Percentiles rank a stretch among this genome's conserved stretches.
These are phyloP conservation scores for Gastrophryne carolinensis DNA, from an alignment of 2,797 vertebrate species.

Conservation along the genomic window DNA sequence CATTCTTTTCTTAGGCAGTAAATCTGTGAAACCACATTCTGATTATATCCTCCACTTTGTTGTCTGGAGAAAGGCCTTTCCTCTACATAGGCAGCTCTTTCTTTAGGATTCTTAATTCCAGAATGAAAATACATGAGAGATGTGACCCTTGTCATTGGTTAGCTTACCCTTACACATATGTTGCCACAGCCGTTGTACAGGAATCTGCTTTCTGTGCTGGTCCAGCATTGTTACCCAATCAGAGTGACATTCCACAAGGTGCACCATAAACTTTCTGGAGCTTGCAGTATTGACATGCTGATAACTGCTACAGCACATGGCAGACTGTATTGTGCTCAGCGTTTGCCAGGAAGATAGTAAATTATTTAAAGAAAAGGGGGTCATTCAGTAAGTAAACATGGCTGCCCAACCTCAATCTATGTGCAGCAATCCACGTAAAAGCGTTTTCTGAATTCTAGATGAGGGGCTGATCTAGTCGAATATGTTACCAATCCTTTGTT, in stretches of 20 bases:
- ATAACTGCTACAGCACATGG: slow-evolving; percentile 15
- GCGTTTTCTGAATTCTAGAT: too few relatives aligned
- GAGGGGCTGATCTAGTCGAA: too few relatives aligned
- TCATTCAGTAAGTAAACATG: too few relatives aligned
- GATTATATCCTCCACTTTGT: slow-evolving; percentile 29
- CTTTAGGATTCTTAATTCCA: slow-evolving; percentile 20
- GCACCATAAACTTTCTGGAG: background rate
- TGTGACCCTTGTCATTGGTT: slow-evolving; percentile 39
- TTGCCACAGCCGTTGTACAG: background rate
- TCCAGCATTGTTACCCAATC: slow-evolving; percentile 14
- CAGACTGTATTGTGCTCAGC: background rate
- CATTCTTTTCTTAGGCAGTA: slow-evolving; percentile 36
- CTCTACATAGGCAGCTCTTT: slow-evolving; percentile 32
- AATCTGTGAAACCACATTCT: slow-evolving; percentile 50
- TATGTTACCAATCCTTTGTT: too few relatives aligned
- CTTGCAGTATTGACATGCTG: background rate
- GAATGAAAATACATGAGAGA: slow-evolving; percentile 40
- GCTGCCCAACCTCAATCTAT: too few relatives aligned
- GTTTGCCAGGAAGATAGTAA: background rate
- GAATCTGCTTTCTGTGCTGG: slow-evolving; percentile 10
- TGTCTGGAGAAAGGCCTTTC: slow-evolving; percentile 21
- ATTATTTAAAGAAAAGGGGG: too few relatives aligned
- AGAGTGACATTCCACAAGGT: background rate
- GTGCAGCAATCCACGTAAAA: too few relatives aligned
- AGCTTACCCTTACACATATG: slow-evolving; percentile 20